Evolutionary conservation across 2,113 vertebrate genomes (phyloP), one percentile per base, ranked within the genome.

Genomic region (Callospermophilus lateralis): DNA sequence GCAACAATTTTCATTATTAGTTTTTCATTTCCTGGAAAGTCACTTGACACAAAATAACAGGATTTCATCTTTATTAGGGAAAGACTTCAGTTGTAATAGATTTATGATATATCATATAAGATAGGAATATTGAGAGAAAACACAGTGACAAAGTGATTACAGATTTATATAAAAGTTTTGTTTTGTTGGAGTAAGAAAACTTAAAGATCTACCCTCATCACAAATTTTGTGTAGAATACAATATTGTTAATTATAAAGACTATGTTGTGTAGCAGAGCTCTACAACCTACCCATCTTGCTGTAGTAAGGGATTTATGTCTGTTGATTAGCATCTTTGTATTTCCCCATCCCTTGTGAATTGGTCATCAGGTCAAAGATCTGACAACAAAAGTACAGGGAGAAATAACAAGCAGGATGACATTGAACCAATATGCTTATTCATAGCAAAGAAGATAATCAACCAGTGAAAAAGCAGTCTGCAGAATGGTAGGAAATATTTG

Each of bases 11-110:
- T 90, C n/a, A 68, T 90, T 72, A 72, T 93, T 61, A 85, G 26
- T 61, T 95, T 89, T 95, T 78, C 61, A 77, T 90, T 97, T 95
- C 79, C 48, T 12, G 72, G 65, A 76, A 90, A 94, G n/a, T 39
- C 32, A 78, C 53, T 96, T 16, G 78, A 2, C 19, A 89, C 81
- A 86, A 85, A 96, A 45, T 77, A 83, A 51, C 80, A 48, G 17
- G n/a, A 96, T 92, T 42, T 90, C 16, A 63, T 81, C 74, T 94
- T 97, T 13, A 68, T 83, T 72, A 89, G 53, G 53, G 48, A 87
- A 87, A 92, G 4, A 76, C 30, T 79, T 93, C 20, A 84, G 4
- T 74, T 93, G 22, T 81, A 73, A 70, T 45, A 94, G 70, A 42
- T 0, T 45, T 70, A 0, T 83, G 24, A 34, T 72, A 17, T 65